Evolutionary conservation across 2,797 vertebrate genomes (phyloP).

Genomic region (Carcharodon carcharias): DNA sequence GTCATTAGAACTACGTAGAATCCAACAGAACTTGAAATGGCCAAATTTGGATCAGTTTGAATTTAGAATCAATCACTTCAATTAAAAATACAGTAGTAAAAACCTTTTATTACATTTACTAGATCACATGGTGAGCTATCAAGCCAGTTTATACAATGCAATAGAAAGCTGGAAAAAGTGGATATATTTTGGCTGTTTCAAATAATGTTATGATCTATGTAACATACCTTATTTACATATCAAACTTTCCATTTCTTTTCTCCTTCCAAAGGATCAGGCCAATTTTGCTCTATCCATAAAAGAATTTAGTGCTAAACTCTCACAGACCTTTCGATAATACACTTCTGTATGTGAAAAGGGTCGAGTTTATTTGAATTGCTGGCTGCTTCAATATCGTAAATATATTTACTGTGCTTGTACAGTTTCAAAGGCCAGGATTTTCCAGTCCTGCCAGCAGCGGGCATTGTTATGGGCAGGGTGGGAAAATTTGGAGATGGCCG

Average conservation of each 20-base stretch:
- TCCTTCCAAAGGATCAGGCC: not conserved
- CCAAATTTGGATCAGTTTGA: not conserved
- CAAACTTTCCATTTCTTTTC: not conserved
- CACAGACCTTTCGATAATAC: not conserved
- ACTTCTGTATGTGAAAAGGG: not conserved
- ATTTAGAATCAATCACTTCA: not conserved
- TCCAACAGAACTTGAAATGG: not conserved
- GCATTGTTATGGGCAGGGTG: too few species aligned
- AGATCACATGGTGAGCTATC: not conserved
- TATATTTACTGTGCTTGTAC: not conserved
- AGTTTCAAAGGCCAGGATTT: not conserved
- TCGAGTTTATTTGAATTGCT: not conserved
- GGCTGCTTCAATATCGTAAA: not conserved
- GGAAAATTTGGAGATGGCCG: too few species aligned
- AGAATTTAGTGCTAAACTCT: not conserved
- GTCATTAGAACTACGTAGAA: not conserved
- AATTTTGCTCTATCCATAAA: not conserved
- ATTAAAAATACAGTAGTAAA: not conserved
- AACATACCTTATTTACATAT: not conserved
- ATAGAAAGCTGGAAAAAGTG: not conserved
- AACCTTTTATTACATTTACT: not conserved
- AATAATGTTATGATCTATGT: not conserved
- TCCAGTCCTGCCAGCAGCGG: too few species aligned
- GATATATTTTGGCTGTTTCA: not conserved
- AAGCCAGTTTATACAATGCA: not conserved